Conservation (phyloP, 1,140 invertebrate genomes). For the Maniola jurtina region DNA sequence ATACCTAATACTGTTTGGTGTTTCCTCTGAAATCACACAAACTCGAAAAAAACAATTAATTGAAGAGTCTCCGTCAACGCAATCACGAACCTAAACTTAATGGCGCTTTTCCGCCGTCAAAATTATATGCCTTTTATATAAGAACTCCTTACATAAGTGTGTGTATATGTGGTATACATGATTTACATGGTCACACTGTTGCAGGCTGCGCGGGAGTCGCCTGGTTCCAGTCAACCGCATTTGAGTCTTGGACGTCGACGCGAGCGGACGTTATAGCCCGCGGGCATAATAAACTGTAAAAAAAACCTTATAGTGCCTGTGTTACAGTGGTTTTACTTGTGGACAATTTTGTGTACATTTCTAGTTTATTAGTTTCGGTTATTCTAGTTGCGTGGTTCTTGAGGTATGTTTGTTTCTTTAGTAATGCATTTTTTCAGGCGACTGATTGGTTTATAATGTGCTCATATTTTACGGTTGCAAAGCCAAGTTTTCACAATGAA, state of each 20-base stretch:
- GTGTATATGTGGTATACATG: conserved; percentile 39
- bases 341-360: conserved; percentile 33
- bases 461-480: neutral
- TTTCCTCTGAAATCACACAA: conserved; percentile 11
- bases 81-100: conserved; percentile 52
- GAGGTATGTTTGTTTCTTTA: conserved; percentile 26
- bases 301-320: conserved; percentile 39
- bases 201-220: conserved; percentile 57
- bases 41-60: conserved; percentile 28
- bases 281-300: conserved; percentile 21
- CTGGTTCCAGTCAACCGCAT: conserved; percentile 73
- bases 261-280: conserved; percentile 41
- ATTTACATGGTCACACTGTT: conserved; percentile 25
- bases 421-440: conserved; percentile 15
- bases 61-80: conserved; percentile 38
- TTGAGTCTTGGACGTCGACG: conserved; percentile 43
- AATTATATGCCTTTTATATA: conserved; percentile 63
- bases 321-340: conserved; percentile 44
- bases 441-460: neutral
- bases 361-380: conserved; percentile 28
- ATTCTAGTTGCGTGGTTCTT: neutral
- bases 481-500: neutral
- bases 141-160: conserved; percentile 50
- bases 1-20: no score
- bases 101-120: conserved; percentile 56